Evolutionary conservation across 2,888 invertebrate species (phyloP), one percentile per base, ranked within the genome.

Genomic region (Melinopterus prodromus): DNA sequence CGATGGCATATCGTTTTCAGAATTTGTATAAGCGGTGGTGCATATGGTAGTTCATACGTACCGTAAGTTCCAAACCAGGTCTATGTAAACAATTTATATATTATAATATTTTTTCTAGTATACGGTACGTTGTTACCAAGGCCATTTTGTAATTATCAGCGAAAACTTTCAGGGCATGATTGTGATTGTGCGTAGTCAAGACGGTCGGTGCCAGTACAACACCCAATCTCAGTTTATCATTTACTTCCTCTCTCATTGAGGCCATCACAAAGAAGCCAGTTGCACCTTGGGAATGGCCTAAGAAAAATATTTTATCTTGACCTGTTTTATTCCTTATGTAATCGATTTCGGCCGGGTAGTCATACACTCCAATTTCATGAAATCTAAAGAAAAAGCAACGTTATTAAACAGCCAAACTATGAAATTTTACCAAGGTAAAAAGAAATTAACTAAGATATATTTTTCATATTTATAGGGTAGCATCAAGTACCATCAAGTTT

Each of bases 301-400:
- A 88, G 86, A 94, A 95, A 82, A 92, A 92, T 0, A 96, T 84
- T 80, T 92, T 91, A 1, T 90, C 80, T 16, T 91, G 90, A 0
- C 91, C 90, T 0, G 94, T 94, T 53, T 88, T 88, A 36, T 88
- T 85, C 2, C 93, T 85, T n/a, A 93, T 90, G 86, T 93, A 92
- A 86, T 96, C 93, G 36, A 96, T 92, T 91, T 93, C 93, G 0
- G 95, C 94, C 6, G 96, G 95, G 0, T 96, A 86, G 87, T 97
- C 96, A 85, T 92, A 92, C 80, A 90, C 88, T 0, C 94, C 95
- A 87, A 96, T 94, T 86, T 96, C 94, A 86, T 96, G 94, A 92
- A 83, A 89, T 88, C 88, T 88, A 84, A 89, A 90, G 5, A 53
- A 53, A 53, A 53, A 4, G 5, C 12, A 7, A 53, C 7, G 9